Conservation (phyloP, 2,888 invertebrate species). For the Cinara cedri region DNA sequence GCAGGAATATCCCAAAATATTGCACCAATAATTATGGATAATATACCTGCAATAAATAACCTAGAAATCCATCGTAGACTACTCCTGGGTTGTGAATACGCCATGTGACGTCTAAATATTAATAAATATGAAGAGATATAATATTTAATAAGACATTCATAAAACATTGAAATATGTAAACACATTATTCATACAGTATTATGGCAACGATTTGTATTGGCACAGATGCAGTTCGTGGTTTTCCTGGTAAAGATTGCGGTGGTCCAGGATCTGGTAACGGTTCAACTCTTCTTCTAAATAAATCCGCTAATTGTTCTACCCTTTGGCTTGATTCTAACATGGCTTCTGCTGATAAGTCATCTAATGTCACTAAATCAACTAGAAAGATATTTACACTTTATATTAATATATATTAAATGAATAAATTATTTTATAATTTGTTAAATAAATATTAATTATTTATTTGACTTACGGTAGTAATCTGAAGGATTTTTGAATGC, state of each 20-base stretch:
- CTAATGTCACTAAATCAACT: conserved; percentile 93
- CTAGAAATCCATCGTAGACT: conserved; percentile 79
- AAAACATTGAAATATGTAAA: neutral
- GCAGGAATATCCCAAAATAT: conserved; percentile 88
- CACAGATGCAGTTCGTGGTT: conserved; percentile 71
- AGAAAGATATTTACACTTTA: conserved; percentile 60
- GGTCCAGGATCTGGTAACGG: conserved; percentile 75
- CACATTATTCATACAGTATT: conserved; percentile 66
- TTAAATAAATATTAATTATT: conserved; percentile 18
- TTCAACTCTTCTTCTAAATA: conserved; percentile 74
- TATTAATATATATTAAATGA: neutral
- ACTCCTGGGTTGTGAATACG: conserved; percentile 86
- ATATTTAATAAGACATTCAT: conserved; percentile 25
- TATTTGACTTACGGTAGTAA: conserved; percentile 79
- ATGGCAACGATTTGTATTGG: conserved; percentile 75
- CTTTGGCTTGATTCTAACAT: conserved; percentile 93
- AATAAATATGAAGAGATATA: conserved; percentile 18
- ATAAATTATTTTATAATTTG: conserved; percentile 4
- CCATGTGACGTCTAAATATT: conserved; percentile 63
- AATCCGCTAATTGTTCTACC: conserved; percentile 86
- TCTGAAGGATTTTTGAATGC: conserved; percentile 96
- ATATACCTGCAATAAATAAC: conserved; percentile 77
- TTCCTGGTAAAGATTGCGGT: conserved; percentile 76
- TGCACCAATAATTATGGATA: conserved; percentile 83
- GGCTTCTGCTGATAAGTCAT: conserved; percentile 91